A percentile compares a stretch with the other conserved stretches of the same genome.
These are phyloP conservation scores for Semaprochilodus insignis DNA, from an alignment of 2,797 vertebrate species.

Conservation along the genomic window DNA sequence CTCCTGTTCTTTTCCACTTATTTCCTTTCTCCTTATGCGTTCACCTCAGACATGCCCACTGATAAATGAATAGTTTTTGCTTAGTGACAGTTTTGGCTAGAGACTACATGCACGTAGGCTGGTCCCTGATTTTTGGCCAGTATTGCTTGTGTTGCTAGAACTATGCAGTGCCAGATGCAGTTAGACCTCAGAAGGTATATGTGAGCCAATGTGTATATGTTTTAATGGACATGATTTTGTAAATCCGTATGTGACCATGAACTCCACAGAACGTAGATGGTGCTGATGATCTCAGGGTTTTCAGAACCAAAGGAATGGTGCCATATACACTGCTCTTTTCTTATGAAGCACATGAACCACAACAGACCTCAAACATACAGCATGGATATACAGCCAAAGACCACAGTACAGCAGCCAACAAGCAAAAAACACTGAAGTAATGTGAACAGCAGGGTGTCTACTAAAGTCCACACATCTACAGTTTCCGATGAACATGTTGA, in stretches of 20 bases:
- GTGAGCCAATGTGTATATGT: background rate
- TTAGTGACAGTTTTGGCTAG: too few relatives aligned
- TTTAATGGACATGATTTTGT: background rate
- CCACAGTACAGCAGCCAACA: background rate
- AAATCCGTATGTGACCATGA: background rate
- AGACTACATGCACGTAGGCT: too few relatives aligned
- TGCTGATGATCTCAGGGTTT: constrained; percentile 18
- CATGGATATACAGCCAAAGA: background rate
- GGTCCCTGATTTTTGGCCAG: too few relatives aligned
- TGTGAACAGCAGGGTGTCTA: background rate
- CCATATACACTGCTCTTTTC: background rate
- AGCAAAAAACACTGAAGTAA: background rate
- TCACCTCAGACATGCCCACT: too few relatives aligned
- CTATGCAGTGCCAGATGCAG: background rate
- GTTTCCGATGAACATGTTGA: background rate
- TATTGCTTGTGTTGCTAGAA: background rate
- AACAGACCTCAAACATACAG: background rate
- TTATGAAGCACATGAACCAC: background rate
- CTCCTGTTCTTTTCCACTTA: too few relatives aligned
- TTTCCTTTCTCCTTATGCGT: too few relatives aligned
- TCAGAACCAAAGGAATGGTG: constrained; percentile 5
- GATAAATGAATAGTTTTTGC: too few relatives aligned
- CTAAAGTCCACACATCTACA: background rate
- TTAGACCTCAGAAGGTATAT: background rate
- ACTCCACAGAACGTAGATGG: background rate